Evolutionary conservation across 1,140 invertebrate species (phyloP).

Genomic region (Panagrolaimus sp.): DNA sequence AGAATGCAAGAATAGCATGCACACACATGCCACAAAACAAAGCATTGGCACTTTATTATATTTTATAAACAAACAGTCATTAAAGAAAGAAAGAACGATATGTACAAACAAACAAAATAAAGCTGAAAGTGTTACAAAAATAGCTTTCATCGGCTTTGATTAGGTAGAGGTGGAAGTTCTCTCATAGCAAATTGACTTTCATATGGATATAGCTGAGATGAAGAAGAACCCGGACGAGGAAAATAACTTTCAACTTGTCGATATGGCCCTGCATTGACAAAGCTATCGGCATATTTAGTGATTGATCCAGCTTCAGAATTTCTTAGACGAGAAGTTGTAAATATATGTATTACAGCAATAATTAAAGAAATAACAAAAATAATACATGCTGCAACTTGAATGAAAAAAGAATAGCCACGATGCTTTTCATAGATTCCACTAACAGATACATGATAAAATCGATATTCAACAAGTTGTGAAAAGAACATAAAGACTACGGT

Average conservation of each 20-base stretch:
- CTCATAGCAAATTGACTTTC: background rate
- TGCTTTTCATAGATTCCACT: slow-evolving; percentile 49
- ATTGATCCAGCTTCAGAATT: background rate
- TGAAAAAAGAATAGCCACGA: slow-evolving; percentile 41
- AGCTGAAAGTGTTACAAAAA: background rate
- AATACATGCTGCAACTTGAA: slow-evolving; percentile 27
- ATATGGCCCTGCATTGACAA: background rate
- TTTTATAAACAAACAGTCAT: slow-evolving; percentile 3
- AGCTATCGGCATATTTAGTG: background rate
- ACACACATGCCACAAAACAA: too few relatives aligned
- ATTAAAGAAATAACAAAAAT: slow-evolving; percentile 25
- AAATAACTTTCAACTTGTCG: slow-evolving; percentile 9
- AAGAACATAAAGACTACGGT: slow-evolving; percentile 36
- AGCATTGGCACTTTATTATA: too few relatives aligned
- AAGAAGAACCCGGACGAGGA: background rate
- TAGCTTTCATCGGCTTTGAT: background rate
- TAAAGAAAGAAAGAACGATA: slow-evolving; percentile 4
- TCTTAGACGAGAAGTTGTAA: background rate
- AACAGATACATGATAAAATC: slow-evolving; percentile 43
- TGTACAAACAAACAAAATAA: background rate
- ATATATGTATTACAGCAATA: slow-evolving; percentile 32
- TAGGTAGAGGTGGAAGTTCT: background rate
- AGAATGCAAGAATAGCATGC: too few relatives aligned
- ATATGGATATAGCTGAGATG: background rate
- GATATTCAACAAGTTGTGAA: slow-evolving; percentile 49